Evolutionary conservation across 2,797 vertebrate species (phyloP).

Genomic region (Pelobates cultripes): DNA sequence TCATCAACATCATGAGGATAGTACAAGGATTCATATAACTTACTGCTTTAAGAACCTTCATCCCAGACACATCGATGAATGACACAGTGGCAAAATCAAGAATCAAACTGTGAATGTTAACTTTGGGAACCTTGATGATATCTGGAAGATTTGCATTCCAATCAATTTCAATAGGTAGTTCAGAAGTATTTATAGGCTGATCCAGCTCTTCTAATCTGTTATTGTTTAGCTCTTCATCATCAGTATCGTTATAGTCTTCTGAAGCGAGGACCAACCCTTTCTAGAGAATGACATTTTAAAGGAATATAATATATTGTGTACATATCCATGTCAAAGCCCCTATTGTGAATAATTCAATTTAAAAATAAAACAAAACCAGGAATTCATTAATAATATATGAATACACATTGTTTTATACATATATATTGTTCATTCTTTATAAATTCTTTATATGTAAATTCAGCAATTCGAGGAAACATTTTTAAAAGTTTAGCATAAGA

Average conservation of each 20-base stretch:
- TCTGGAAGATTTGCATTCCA: slow-evolving; percentile 82
- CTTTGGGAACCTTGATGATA: slow-evolving; percentile 77
- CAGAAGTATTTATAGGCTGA: slow-evolving; percentile 74
- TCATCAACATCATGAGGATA: too few relatives aligned
- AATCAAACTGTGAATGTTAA: slow-evolving; percentile 86
- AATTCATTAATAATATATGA: too few relatives aligned
- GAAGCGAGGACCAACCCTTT: slow-evolving; percentile 74
- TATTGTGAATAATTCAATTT: too few relatives aligned
- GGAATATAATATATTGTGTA: too few relatives aligned
- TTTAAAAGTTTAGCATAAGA: too few relatives aligned
- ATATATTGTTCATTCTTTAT: too few relatives aligned
- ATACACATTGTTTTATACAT: too few relatives aligned
- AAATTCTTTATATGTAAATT: too few relatives aligned
- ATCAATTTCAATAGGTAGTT: slow-evolving; percentile 82
- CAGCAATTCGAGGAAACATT: too few relatives aligned
- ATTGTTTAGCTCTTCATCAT: slow-evolving; percentile 77
- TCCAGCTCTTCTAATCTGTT: slow-evolving; percentile 81
- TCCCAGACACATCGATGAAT: slow-evolving; percentile 89
- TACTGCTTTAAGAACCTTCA: slow-evolving; percentile 87
- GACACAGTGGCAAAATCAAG: slow-evolving; percentile 93
- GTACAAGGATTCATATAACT: slow-evolving; percentile 18
- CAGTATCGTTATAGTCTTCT: slow-evolving; percentile 70
- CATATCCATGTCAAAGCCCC: too few relatives aligned
- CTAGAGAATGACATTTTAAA: slow-evolving; percentile 63
- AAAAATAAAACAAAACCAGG: too few relatives aligned